A percentile compares a stretch with the other conserved stretches of the same genome.
Evolutionary conservation across 92 coral and sea anemone genomes (phyloP).

Genomic region (Epizoanthus stellaris): DNA sequence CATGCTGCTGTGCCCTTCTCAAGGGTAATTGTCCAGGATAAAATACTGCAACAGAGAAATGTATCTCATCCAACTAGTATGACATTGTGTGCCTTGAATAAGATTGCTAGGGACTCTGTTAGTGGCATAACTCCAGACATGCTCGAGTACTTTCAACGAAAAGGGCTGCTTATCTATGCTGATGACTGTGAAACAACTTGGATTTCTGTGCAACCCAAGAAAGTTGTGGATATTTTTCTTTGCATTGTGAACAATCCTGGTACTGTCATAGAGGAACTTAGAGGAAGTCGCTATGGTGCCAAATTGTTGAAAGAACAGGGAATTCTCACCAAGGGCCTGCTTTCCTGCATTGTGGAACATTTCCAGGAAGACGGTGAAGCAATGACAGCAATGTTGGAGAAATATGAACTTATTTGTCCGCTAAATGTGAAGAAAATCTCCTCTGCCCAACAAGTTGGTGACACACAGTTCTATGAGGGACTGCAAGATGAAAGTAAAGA

Average conservation of each 20-base stretch:
- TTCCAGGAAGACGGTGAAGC: neutral
- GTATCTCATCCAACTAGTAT: neutral
- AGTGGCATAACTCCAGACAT: neutral
- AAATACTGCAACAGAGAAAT: neutral
- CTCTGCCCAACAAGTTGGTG: neutral
- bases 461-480: neutral
- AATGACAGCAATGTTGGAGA: slow-evolving; percentile 3
- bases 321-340: neutral
- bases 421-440: neutral
- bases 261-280: neutral
- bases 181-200: neutral
- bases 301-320: neutral
- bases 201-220: neutral
- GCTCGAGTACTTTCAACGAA: neutral
- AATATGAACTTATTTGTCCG: neutral
- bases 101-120: neutral
- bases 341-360: neutral
- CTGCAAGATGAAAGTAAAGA: slow-evolving; percentile 7
- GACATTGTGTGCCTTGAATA: neutral
- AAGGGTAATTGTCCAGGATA: neutral
- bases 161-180: neutral
- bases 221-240: neutral
- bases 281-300: neutral
- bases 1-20: neutral
- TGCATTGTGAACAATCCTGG: neutral